A percentile compares a stretch with the other conserved stretches of the same genome.
These are phyloP conservation scores for Brachyistius frenatus DNA, from an alignment of 2,113 vertebrate genomes.

Conservation along the genomic window DNA sequence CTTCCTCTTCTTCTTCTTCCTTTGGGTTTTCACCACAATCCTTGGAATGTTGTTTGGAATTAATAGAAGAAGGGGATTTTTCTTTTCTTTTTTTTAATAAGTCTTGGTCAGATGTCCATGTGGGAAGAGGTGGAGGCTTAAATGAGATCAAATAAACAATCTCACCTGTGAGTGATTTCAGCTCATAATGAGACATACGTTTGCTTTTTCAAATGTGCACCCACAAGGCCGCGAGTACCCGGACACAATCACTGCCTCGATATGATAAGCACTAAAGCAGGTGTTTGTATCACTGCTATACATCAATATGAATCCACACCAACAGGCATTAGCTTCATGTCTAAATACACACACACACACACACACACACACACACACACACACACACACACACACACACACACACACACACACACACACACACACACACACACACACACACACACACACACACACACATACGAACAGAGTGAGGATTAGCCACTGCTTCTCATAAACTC, in stretches of 20 bases:
- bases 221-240: no score
- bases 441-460: no score
- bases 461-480: neutral
- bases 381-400: no score
- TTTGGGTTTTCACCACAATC: conserved; percentile 40
- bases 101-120: conserved; percentile 71
- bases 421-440: no score
- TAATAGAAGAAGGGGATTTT: conserved; percentile 61
- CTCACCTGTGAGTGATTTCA: conserved; percentile 84
- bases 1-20: conserved; percentile 64
- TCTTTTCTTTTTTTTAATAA: conserved; percentile 4
- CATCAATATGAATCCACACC: conserved; percentile 15
- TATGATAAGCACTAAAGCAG: conserved; percentile 67
- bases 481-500: conserved; percentile 64
- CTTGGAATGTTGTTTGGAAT: conserved; percentile 67
- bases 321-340: conserved; percentile 10
- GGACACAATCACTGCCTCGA: neutral
- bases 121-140: conserved; percentile 68
- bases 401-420: no score
- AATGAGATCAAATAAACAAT: conserved; percentile 89
- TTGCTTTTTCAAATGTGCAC: no score
- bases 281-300: conserved; percentile 52
- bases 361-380: no score
- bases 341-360: neutral
- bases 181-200: conserved; percentile 50